Evolutionary conservation across 2,113 vertebrate species (phyloP).

Genomic region (Hemicordylus capensis): DNA sequence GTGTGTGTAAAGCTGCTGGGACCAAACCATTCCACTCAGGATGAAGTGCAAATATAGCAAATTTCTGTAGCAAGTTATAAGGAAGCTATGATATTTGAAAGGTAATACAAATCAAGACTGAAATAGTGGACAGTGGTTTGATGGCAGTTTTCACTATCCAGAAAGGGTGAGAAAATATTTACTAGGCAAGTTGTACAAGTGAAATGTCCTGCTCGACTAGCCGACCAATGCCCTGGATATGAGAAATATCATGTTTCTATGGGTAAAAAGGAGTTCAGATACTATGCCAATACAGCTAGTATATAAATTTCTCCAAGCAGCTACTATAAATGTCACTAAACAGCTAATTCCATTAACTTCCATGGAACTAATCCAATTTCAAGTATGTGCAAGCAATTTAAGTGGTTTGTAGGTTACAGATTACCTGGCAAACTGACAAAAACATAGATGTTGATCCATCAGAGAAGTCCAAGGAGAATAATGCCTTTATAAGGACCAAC

Average conservation of each 20-base stretch:
- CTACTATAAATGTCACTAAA: not conserved
- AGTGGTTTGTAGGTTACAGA: not conserved
- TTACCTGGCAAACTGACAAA: not conserved
- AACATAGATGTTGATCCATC: too few relatives aligned
- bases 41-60: slow-evolving; percentile 12
- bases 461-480: too few relatives aligned
- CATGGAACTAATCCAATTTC: not conserved
- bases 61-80: not conserved
- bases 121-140: not conserved
- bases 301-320: not conserved
- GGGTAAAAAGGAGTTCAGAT: not conserved
- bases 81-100: slow-evolving; percentile 14
- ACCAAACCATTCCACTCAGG: slow-evolving; percentile 11
- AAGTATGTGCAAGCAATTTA: not conserved
- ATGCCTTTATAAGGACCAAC: too few relatives aligned
- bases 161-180: not conserved
- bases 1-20: not conserved
- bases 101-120: not conserved
- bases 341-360: not conserved
- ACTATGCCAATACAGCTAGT: not conserved
- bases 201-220: not conserved
- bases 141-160: not conserved
- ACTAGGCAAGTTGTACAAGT: not conserved
- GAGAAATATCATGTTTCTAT: not conserved
- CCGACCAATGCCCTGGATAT: not conserved